Conservation (phyloP, 2,113 vertebrate genomes). For the Glaucidium brasilianum region DNA sequence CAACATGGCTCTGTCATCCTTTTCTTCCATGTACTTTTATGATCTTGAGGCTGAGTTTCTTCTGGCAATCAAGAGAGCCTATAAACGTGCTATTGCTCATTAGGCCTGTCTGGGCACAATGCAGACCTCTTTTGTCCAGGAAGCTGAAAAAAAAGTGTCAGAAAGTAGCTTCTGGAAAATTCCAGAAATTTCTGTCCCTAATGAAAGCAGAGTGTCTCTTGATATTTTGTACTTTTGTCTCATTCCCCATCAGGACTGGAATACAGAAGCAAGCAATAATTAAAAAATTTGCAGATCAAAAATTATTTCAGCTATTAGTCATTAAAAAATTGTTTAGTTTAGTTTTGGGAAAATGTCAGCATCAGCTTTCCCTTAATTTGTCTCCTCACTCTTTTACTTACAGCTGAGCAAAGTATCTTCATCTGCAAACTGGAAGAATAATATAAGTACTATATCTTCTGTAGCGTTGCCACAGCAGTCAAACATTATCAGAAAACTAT, state of each 20-base stretch:
- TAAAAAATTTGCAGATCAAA: not conserved
- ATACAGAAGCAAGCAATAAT: not conserved
- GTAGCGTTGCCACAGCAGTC: not conserved
- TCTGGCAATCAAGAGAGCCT: not conserved
- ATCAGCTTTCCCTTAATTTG: not conserved
- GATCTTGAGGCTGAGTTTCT: not conserved
- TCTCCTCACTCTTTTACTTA: not conserved
- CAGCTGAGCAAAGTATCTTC: not conserved
- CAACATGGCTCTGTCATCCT: rapidly evolving
- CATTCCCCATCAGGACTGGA: not conserved
- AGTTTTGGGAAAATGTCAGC: not conserved
- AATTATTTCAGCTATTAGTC: not conserved
- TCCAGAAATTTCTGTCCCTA: not conserved
- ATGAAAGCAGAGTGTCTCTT: not conserved
- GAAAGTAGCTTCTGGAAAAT: not conserved
- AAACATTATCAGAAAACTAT: constrained; percentile 19
- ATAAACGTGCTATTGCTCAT: not conserved
- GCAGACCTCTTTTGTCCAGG: not conserved
- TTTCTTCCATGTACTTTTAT: not conserved
- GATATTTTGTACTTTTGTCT: not conserved
- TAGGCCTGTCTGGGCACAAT: not conserved
- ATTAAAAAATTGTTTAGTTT: not conserved
- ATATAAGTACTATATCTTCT: not conserved
- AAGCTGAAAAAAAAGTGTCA: not conserved
- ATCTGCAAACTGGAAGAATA: not conserved